Conservation (phyloP, 2,113 vertebrate genomes). For the Psephotus haematonotus region DNA sequence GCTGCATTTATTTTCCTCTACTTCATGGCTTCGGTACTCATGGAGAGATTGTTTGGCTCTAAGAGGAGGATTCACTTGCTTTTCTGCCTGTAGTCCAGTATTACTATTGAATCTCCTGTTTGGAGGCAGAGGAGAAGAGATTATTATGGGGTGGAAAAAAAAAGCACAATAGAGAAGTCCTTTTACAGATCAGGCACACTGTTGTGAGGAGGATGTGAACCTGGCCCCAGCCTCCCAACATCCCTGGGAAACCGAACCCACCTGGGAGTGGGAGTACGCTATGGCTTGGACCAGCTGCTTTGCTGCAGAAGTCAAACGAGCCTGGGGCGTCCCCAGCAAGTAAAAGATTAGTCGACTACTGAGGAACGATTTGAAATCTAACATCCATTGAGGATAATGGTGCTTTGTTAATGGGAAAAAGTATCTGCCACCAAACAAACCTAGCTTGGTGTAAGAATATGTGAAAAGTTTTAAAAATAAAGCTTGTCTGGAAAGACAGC, state of each 20-base stretch:
- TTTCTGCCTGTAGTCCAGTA: constrained; percentile 59
- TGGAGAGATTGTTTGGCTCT: not conserved
- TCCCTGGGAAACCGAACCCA: not conserved
- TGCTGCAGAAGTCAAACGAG: not conserved
- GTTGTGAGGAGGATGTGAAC: not conserved
- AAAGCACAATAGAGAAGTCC: not conserved
- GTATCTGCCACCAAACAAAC: not conserved
- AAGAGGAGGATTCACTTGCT: constrained; percentile 50
- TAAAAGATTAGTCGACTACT: not conserved
- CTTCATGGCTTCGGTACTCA: constrained; percentile 36
- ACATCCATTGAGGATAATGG: not conserved
- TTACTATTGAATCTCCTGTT: constrained; percentile 62
- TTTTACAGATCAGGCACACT: not conserved
- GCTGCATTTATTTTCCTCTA: constrained; percentile 57
- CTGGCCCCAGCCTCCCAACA: not conserved
- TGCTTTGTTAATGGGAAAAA: not conserved
- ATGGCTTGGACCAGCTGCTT: not conserved
- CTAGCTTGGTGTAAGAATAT: not conserved
- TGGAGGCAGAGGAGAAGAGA: constrained; percentile 18
- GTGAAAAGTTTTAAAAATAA: not conserved
- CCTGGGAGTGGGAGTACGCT: not conserved
- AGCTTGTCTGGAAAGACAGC: not conserved
- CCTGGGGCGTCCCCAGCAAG: not conserved
- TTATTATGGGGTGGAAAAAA: not conserved
- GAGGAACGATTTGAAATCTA: not conserved